Conservation (phyloP, 2,113 vertebrate genomes). For the Heterotilapia buettikoferi region DNA sequence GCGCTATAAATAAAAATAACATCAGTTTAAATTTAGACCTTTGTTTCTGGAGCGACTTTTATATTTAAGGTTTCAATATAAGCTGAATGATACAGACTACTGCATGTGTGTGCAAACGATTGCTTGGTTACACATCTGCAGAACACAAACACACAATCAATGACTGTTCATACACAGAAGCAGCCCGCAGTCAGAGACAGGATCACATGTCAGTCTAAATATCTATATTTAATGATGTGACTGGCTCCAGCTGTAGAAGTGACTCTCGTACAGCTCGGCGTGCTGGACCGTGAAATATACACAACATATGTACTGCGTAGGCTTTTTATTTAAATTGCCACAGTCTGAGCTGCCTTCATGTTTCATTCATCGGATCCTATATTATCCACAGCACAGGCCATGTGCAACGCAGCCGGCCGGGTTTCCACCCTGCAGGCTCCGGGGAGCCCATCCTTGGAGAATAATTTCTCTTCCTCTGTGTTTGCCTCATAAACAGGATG, state of each 20-base stretch:
- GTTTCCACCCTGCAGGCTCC: conserved; percentile 1
- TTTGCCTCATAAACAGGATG: conserved; percentile 35
- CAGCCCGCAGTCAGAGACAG: background rate
- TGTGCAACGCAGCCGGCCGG: background rate
- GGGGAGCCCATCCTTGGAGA: conserved; percentile 21
- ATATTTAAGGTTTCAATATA: background rate
- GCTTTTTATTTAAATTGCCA: background rate
- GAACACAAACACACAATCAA: background rate
- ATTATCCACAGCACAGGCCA: background rate
- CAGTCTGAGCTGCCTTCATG: background rate
- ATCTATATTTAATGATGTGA: conserved; percentile 43
- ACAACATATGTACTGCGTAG: background rate
- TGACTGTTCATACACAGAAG: background rate
- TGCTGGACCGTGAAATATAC: background rate
- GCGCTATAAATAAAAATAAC: background rate
- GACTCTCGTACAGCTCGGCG: background rate
- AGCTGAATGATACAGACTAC: background rate
- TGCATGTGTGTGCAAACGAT: background rate
- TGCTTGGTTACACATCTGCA: background rate
- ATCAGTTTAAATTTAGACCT: background rate
- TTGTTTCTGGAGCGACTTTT: background rate
- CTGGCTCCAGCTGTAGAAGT: background rate
- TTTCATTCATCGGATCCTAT: background rate
- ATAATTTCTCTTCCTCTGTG: conserved; percentile 22
- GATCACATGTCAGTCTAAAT: conserved; percentile 12